Evolutionary conservation across 2,797 vertebrate species (phyloP).

Genomic region (Tapera naevia): DNA sequence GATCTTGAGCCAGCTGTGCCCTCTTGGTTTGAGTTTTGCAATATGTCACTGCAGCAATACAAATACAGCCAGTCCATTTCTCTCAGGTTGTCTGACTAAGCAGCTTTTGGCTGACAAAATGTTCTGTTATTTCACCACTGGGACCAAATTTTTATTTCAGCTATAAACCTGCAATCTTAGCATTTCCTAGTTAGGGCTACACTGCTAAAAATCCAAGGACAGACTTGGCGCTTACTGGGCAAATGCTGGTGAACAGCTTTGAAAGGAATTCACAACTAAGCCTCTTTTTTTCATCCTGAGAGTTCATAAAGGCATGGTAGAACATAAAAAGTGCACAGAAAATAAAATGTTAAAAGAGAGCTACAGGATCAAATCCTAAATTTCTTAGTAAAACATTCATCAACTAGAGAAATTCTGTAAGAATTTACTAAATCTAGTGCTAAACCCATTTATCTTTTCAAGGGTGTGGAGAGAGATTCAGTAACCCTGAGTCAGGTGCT

Average conservation of each 20-base stretch:
- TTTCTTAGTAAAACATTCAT: neutral
- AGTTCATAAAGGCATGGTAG: neutral
- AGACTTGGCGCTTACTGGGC: neutral
- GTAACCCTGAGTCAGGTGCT: neutral
- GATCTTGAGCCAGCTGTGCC: neutral
- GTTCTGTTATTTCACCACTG: neutral
- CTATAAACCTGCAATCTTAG: neutral
- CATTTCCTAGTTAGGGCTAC: neutral
- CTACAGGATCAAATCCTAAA: neutral
- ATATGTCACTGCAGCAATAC: neutral
- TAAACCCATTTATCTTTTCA: neutral
- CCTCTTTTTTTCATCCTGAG: neutral
- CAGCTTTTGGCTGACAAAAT: slow-evolving; percentile 6
- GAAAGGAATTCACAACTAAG: neutral
- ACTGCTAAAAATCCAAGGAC: neutral
- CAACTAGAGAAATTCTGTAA: neutral
- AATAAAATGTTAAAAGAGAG: neutral
- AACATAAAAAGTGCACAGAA: neutral
- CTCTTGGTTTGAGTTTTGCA: neutral
- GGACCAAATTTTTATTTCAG: neutral
- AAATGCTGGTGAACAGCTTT: neutral
- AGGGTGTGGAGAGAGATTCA: neutral
- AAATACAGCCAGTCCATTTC: neutral
- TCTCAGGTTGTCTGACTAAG: neutral
- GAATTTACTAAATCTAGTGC: neutral